A percentile compares a stretch with the other conserved stretches of the same genome.
These are phyloP conservation scores for Crotophaga sulcirostris DNA, from an alignment of 2,113 vertebrate genomes.

Conservation along the genomic window DNA sequence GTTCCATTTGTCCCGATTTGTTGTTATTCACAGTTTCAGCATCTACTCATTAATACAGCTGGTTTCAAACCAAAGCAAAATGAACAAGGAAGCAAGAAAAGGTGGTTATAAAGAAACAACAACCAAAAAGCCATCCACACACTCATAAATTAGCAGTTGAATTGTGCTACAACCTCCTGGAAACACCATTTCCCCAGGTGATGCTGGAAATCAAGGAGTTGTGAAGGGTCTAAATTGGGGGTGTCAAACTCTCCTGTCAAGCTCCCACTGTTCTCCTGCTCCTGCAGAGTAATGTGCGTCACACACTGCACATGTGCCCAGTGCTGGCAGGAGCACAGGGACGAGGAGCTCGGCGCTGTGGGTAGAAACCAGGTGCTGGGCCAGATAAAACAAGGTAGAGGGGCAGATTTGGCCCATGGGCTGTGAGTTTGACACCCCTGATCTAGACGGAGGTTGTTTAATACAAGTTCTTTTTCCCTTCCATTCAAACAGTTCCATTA, in stretches of 20 bases:
- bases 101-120: background rate
- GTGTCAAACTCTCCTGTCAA: too few relatives aligned
- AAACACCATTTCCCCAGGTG: background rate
- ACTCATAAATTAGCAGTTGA: background rate
- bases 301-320: too few relatives aligned
- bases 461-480: background rate
- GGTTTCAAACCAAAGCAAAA: background rate
- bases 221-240: background rate
- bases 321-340: too few relatives aligned
- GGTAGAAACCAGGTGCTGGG: too few relatives aligned
- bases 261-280: too few relatives aligned
- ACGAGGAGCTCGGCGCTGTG: too few relatives aligned
- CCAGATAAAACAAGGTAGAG: too few relatives aligned
- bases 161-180: background rate
- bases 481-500: background rate
- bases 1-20: background rate
- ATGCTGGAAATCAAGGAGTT: background rate
- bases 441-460: background rate
- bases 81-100: background rate
- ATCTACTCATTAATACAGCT: background rate
- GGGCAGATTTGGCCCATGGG: too few relatives aligned
- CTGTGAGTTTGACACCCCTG: too few relatives aligned
- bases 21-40: background rate
- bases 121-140: background rate
- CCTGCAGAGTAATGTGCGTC: too few relatives aligned